phyloP scores from a whole-genome alignment of 1,140 invertebrate species.

The Drosophila eugracilis region DNA sequence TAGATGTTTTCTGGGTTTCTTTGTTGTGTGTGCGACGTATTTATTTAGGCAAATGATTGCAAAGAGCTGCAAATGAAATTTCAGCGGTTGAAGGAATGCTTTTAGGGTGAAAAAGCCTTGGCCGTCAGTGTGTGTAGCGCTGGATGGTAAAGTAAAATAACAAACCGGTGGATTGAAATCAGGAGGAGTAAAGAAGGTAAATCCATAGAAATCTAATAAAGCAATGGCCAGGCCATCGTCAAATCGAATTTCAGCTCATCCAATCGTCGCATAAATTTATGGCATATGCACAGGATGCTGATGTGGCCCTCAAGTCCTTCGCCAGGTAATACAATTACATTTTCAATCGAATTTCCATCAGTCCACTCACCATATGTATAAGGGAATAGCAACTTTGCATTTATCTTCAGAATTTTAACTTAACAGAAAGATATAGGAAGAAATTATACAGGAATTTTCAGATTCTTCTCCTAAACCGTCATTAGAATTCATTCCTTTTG shows the following conservation, averaged over 20 bases:
- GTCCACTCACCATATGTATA: slow-evolving; percentile 20
- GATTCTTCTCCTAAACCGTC: too few species aligned
- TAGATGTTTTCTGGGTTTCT: slow-evolving; percentile 3
- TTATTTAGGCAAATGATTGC: slow-evolving; percentile 58
- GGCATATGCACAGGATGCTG: slow-evolving; percentile 56
- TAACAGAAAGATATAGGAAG: too few species aligned
- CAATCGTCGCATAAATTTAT: slow-evolving; percentile 78
- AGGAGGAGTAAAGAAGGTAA: slow-evolving; percentile 19
- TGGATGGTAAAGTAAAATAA: slow-evolving; percentile 21
- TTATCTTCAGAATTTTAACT: too few species aligned
- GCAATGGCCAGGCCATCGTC: slow-evolving; percentile 42
- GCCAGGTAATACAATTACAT: slow-evolving; percentile 69
- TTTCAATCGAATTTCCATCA: slow-evolving; percentile 59
- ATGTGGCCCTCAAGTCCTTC: slow-evolving; percentile 10
- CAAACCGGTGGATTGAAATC: slow-evolving; percentile 3
- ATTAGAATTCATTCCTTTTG: too few species aligned
- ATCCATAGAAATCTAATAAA: slow-evolving; percentile 73
- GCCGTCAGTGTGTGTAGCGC: slow-evolving; percentile 1
- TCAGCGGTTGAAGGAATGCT: slow-evolving; percentile 31
- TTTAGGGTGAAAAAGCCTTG: slow-evolving; percentile 2
- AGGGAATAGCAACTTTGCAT: too few species aligned
- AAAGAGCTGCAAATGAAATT: slow-evolving; percentile 64
- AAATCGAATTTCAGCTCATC: slow-evolving; percentile 75
- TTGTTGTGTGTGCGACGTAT: slow-evolving; percentile 33
- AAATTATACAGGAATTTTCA: too few species aligned